Conservation (phyloP, 2,888 invertebrate genomes). For the Antheraea yamamai region DNA sequence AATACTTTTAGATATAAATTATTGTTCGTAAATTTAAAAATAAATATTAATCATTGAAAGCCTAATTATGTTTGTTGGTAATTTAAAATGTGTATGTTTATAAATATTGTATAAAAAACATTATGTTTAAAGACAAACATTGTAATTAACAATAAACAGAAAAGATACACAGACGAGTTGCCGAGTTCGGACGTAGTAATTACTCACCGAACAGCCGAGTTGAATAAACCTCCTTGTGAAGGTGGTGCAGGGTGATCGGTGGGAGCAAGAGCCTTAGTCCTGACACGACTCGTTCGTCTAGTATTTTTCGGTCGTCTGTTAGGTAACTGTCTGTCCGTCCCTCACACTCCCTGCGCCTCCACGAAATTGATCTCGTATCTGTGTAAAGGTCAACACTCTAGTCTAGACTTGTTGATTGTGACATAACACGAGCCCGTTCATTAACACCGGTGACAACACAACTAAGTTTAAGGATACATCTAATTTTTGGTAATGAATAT, state of each 20-base stretch:
- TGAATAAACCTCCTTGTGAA: constrained; percentile 64
- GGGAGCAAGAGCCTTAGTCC: constrained; percentile 60
- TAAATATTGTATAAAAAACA: not conserved
- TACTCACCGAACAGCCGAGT: constrained; percentile 40
- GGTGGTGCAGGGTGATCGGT: constrained; percentile 66
- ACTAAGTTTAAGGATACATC: not conserved
- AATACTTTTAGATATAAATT: too few relatives aligned
- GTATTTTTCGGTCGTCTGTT: constrained; percentile 59
- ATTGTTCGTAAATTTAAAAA: not conserved
- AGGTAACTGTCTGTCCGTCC: constrained; percentile 48
- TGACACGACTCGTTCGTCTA: constrained; percentile 58
- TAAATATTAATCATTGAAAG: not conserved
- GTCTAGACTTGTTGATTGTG: constrained; percentile 66
- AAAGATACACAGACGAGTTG: constrained; percentile 36
- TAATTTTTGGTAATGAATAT: constrained; percentile 17
- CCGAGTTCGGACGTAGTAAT: constrained; percentile 40
- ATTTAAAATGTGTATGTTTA: not conserved
- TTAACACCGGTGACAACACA: constrained; percentile 8
- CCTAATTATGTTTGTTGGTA: not conserved
- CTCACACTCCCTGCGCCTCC: constrained; percentile 40
- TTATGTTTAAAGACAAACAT: not conserved
- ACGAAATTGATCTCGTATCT: constrained; percentile 43
- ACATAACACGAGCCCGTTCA: constrained; percentile 27
- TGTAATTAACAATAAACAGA: constrained; percentile 22
- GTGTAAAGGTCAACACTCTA: constrained; percentile 51